Percentiles rank a stretch among this genome's conserved stretches.
phyloP scores from a whole-genome alignment of 2,888 invertebrate genomes.

The Mythimna albipuncta region DNA sequence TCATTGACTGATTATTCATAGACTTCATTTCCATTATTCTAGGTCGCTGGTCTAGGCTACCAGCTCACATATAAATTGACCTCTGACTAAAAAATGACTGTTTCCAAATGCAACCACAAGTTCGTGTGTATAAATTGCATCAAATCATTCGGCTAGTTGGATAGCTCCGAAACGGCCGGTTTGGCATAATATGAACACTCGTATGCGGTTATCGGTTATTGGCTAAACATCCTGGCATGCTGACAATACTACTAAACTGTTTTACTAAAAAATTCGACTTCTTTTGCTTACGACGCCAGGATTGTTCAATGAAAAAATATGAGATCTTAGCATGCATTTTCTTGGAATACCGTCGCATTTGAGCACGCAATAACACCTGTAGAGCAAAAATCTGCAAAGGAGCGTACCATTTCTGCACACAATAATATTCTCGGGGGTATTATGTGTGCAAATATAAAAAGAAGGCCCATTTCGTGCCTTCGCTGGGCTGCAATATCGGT shows the following conservation, averaged over 20 bases:
- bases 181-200: constrained; percentile 49
- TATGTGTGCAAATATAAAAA: constrained; percentile 49
- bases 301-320: constrained; percentile 9
- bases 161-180: constrained; percentile 16
- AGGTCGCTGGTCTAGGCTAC: background rate
- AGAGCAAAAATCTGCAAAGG: constrained; percentile 30
- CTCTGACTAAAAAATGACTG: constrained; percentile 13
- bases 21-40: background rate
- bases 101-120: constrained; percentile 14
- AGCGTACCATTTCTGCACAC: constrained; percentile 14
- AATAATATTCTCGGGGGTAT: constrained; percentile 43
- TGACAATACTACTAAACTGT: constrained; percentile 31
- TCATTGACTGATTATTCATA: constrained; percentile 26
- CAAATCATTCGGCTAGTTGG: constrained; percentile 25
- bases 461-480: constrained; percentile 32
- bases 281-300: background rate
- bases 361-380: constrained; percentile 48
- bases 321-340: constrained; percentile 22
- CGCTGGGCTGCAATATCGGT: constrained; percentile 56
- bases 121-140: constrained; percentile 39
- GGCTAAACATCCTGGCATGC: constrained; percentile 33
- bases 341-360: constrained; percentile 5
- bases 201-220: constrained; percentile 47
- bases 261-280: constrained; percentile 9
- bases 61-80: constrained; percentile 8